phyloP scores from a whole-genome alignment of 2,113 vertebrate species.

The Ovis canadensis region DNA sequence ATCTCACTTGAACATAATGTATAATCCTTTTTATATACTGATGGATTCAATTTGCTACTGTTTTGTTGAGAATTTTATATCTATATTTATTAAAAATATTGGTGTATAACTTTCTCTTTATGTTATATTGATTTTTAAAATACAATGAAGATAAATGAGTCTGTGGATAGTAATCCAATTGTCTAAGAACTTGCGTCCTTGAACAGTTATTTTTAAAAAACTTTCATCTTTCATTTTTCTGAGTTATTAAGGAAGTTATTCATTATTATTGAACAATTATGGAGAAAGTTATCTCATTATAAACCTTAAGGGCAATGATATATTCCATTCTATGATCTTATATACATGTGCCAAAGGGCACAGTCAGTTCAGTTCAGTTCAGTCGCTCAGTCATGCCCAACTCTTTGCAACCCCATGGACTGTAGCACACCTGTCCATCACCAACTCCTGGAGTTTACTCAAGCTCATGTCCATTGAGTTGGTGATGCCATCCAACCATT shows the following conservation, averaged over 20 bases:
- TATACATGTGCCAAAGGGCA: not conserved
- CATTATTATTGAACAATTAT: not conserved
- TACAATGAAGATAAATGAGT: not conserved
- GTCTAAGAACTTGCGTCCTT: not conserved
- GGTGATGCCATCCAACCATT: not conserved
- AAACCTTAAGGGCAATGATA: not conserved
- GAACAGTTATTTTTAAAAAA: not conserved
- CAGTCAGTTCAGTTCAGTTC: not conserved
- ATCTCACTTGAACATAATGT: not conserved
- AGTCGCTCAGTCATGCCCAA: not conserved
- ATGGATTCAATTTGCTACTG: not conserved
- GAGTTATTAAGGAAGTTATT: not conserved
- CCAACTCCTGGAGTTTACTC: not conserved
- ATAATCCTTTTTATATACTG: not conserved
- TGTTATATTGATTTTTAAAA: not conserved
- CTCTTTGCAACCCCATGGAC: not conserved
- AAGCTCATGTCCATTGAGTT: not conserved
- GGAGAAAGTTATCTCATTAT: not conserved
- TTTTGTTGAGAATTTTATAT: not conserved
- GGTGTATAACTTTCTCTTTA: not conserved
- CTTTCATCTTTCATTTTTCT: not conserved
- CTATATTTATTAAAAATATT: not conserved
- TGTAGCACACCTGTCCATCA: not conserved
- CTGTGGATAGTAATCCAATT: not conserved
- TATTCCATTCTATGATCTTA: not conserved